These are phyloP conservation scores for Pseudomyrmex cubaensis DNA, from an alignment of 1,140 invertebrate genomes.

Conservation along the genomic window DNA sequence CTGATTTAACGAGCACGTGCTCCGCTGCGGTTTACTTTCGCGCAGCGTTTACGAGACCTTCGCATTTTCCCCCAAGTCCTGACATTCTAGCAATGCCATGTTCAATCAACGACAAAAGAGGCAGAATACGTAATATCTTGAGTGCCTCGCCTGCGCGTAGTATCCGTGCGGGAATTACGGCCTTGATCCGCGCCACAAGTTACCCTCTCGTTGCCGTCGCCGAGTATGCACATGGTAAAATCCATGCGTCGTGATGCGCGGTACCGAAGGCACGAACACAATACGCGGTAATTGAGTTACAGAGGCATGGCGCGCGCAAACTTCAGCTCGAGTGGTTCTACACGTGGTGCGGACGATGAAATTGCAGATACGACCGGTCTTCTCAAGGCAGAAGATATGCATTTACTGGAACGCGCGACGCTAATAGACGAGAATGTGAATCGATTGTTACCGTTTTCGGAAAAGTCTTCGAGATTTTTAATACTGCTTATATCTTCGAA, in stretches of 20 bases:
- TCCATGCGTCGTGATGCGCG: slow-evolving; percentile 4
- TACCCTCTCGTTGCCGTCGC: not conserved
- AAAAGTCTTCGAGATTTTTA: not conserved
- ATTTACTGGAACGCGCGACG: slow-evolving; percentile 14
- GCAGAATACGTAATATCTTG: slow-evolving; percentile 21
- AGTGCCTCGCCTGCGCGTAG: slow-evolving; percentile 16
- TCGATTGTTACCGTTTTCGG: not conserved
- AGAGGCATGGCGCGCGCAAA: slow-evolving; percentile 12
- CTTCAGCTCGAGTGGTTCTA: slow-evolving; percentile 17
- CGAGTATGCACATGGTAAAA: slow-evolving; percentile 12
- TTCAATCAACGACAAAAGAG: slow-evolving; percentile 39
- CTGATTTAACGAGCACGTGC: too few species aligned
- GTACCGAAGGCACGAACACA: slow-evolving; percentile 50
- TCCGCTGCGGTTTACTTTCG: too few species aligned
- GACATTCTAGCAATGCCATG: slow-evolving; percentile 3
- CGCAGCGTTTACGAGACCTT: not conserved
- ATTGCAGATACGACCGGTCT: not conserved
- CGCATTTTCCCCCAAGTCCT: slow-evolving; percentile 10
- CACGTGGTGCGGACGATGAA: not conserved
- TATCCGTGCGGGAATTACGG: slow-evolving; percentile 22
- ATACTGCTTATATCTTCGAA: not conserved
- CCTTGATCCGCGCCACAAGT: slow-evolving; percentile 33
- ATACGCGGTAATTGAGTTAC: slow-evolving; percentile 60
- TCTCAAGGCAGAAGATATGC: not conserved
- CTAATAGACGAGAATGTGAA: not conserved